Evolutionary conservation across 2,888 invertebrate genomes (phyloP).

Genomic region (Patella depressa): DNA sequence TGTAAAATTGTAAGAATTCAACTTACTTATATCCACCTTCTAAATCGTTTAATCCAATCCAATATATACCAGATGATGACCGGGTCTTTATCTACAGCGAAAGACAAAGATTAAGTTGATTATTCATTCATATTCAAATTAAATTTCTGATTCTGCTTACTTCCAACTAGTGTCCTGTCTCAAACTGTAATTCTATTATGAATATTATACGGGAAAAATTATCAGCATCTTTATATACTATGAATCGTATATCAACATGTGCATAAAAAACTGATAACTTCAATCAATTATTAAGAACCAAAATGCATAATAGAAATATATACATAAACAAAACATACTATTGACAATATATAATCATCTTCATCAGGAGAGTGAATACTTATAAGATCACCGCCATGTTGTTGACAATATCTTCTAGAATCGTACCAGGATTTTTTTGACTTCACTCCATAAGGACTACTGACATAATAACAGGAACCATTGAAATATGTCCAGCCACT

Average conservation of each 20-base stretch:
- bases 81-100: background rate
- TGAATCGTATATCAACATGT: too few species aligned
- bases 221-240: too few species aligned
- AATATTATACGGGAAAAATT: too few species aligned
- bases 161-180: too few species aligned
- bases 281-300: too few species aligned
- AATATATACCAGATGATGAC: slow-evolving; percentile 27
- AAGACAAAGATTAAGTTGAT: too few species aligned
- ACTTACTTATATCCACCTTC: slow-evolving; percentile 35
- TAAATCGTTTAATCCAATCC: slow-evolving; percentile 53
- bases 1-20: background rate
- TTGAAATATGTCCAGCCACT: slow-evolving; percentile 49
- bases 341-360: slow-evolving; percentile 44
- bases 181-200: too few species aligned
- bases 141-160: too few species aligned
- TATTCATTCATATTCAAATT: too few species aligned
- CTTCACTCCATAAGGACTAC: slow-evolving; percentile 40
- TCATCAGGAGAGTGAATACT: slow-evolving; percentile 49
- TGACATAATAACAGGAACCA: slow-evolving; percentile 51
- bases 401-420: slow-evolving; percentile 47
- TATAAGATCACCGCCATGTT: slow-evolving; percentile 45
- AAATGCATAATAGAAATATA: too few species aligned
- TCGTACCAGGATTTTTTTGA: slow-evolving; percentile 48
- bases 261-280: too few species aligned
- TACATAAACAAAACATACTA: too few species aligned